phyloP scores from a whole-genome alignment of 2,113 vertebrate species.

The Pelmatolapia mariae region DNA sequence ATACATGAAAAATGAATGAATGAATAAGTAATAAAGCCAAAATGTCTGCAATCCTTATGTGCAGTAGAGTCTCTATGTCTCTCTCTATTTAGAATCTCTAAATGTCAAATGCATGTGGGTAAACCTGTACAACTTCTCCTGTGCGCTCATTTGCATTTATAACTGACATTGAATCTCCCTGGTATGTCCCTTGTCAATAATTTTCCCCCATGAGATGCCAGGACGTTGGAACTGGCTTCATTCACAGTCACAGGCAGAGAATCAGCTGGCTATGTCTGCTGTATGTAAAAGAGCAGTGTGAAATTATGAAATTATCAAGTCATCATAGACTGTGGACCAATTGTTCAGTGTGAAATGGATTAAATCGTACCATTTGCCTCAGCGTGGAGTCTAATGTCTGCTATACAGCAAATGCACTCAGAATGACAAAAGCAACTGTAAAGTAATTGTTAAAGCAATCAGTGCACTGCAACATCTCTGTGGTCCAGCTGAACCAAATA shows the following conservation, averaged over 20 bases:
- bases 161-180: neutral
- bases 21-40: neutral
- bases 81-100: no score
- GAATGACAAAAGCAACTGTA: neutral
- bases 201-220: neutral
- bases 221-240: neutral
- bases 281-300: neutral
- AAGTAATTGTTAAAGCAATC: neutral
- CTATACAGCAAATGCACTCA: constrained; percentile 2
- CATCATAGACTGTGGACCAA: neutral
- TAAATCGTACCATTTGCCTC: neutral
- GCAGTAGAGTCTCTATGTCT: neutral
- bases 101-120: neutral
- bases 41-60: neutral
- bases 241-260: neutral
- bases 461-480: neutral
- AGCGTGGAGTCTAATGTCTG: neutral
- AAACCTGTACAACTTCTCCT: neutral
- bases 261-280: neutral
- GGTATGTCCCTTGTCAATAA: neutral
- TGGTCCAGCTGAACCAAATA: neutral
- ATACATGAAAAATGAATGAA: neutral
- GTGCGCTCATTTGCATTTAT: neutral
- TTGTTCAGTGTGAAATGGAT: constrained; percentile 7
- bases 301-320: constrained; percentile 3